These are phyloP conservation scores for Melitaea cinxia DNA, from an alignment of 1,140 invertebrate genomes.

Conservation along the genomic window DNA sequence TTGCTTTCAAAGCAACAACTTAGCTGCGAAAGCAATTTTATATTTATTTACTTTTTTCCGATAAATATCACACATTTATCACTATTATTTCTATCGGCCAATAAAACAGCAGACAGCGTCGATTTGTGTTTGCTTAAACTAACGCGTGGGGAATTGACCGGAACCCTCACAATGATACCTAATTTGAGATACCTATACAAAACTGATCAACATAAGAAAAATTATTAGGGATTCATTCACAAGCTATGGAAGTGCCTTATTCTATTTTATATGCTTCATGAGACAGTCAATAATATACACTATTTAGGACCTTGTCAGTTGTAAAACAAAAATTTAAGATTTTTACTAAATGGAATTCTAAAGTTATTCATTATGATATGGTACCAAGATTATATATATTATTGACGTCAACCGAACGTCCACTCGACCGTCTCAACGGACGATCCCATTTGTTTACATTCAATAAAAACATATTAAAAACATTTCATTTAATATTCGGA, in stretches of 20 bases:
- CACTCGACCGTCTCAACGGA: background rate
- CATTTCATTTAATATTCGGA: conserved; percentile 15
- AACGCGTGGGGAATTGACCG: conserved; percentile 59
- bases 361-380: background rate
- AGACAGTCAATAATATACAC: conserved; percentile 15
- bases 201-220: conserved; percentile 52
- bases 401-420: conserved; percentile 6
- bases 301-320: conserved; percentile 13
- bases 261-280: conserved; percentile 39
- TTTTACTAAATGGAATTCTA: background rate
- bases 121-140: conserved; percentile 48
- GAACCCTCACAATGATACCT: conserved; percentile 54
- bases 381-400: conserved; percentile 2
- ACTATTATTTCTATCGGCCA: conserved; percentile 57
- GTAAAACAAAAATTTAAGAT: background rate
- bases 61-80: conserved; percentile 73
- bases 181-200: conserved; percentile 67
- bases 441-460: background rate
- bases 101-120: conserved; percentile 50
- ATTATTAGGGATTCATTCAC: conserved; percentile 5
- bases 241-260: conserved; percentile 22
- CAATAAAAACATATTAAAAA: conserved; percentile 15
- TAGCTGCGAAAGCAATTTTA: conserved; percentile 57
- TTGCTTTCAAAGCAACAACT: conserved; percentile 69
- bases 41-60: conserved; percentile 37